These are phyloP conservation scores for Catocala nupta DNA, from an alignment of 2,888 invertebrate species.

Conservation along the genomic window DNA sequence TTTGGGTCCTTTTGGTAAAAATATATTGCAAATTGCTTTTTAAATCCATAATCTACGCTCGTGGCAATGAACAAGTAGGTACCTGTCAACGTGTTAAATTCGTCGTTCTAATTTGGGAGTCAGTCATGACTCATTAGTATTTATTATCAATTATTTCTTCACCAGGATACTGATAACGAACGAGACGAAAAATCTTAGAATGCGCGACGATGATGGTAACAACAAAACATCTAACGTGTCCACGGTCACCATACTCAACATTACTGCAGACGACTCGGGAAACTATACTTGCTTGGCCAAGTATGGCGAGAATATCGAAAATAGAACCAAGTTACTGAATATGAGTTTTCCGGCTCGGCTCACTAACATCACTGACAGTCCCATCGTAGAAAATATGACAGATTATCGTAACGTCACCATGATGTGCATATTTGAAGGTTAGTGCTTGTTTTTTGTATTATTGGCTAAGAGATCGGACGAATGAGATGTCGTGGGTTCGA, in stretches of 20 bases:
- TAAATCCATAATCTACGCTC: no score
- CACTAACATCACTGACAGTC: conserved; percentile 57
- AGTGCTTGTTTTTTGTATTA: conserved; percentile 26
- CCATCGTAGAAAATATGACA: conserved; percentile 60
- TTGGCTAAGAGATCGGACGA: background rate
- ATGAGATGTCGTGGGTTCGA: no score
- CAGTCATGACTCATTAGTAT: no score
- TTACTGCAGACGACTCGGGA: conserved; percentile 66
- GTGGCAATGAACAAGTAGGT: no score
- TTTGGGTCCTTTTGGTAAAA: no score
- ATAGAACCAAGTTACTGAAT: conserved; percentile 53
- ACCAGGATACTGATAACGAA: conserved; percentile 52
- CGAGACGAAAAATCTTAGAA: no score
- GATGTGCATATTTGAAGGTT: conserved; percentile 79
- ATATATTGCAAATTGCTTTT: no score
- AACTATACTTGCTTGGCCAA: conserved; percentile 72
- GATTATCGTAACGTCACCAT: conserved; percentile 59
- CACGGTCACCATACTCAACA: conserved; percentile 63
- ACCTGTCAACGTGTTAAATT: no score
- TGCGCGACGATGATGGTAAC: conserved; percentile 56
- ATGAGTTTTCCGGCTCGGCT: conserved; percentile 66
- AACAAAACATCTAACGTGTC: conserved; percentile 57
- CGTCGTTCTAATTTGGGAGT: no score
- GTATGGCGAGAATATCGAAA: conserved; percentile 47
- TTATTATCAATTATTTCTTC: conserved; percentile 3